These are phyloP conservation scores for Callaeas wilsoni DNA, from an alignment of 2,113 vertebrate species.

Conservation along the genomic window DNA sequence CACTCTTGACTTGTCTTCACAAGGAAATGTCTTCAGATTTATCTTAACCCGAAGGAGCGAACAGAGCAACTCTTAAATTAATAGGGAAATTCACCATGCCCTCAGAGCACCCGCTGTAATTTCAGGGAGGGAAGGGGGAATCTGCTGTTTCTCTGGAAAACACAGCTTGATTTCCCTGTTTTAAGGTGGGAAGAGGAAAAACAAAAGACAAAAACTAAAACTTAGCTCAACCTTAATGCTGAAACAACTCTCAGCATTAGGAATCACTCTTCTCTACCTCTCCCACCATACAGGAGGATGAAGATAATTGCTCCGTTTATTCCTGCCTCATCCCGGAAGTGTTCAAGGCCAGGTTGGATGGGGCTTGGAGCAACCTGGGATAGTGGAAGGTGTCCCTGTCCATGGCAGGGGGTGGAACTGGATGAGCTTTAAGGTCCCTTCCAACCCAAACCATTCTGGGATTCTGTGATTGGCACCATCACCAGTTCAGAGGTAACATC, in stretches of 20 bases:
- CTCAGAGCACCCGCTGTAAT: not conserved
- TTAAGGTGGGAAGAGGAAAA: accelerated
- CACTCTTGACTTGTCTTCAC: not conserved
- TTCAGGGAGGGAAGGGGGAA: not conserved
- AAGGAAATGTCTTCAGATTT: not conserved
- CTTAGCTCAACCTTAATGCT: not conserved
- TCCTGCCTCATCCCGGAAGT: not conserved
- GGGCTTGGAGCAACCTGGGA: not conserved
- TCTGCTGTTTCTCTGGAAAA: not conserved
- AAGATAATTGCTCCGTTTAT: not conserved
- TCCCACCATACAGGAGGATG: not conserved
- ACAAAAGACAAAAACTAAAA: not conserved
- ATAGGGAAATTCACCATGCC: not conserved
- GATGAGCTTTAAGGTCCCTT: not conserved
- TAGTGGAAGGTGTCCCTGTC: not conserved
- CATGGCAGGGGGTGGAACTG: not conserved
- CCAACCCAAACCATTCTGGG: not conserved
- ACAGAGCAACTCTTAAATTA: not conserved
- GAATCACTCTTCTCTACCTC: not conserved
- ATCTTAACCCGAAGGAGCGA: not conserved
- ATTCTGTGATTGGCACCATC: not conserved
- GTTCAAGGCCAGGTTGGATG: not conserved
- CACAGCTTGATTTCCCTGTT: not conserved
- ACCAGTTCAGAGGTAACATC: not conserved
- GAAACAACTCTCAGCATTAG: not conserved